Percentiles rank a stretch among this genome's conserved stretches.
Evolutionary conservation across 2,113 vertebrate species (phyloP).

Genomic region (Pongo pygmaeus): DNA sequence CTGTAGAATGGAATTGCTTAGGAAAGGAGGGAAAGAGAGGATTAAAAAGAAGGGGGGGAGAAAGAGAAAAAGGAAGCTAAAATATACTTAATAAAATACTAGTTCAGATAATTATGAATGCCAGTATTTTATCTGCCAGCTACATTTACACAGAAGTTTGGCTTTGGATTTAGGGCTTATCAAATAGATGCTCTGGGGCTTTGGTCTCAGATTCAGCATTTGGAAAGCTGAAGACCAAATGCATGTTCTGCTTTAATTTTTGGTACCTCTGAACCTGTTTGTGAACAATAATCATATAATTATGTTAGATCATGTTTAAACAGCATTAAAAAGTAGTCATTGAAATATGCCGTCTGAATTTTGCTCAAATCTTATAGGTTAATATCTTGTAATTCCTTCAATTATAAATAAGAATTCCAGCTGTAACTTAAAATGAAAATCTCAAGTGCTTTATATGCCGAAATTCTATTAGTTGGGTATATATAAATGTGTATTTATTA

Average conservation of each 20-base stretch:
- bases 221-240: neutral
- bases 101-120: neutral
- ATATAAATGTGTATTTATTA: neutral
- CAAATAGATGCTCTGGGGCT: constrained; percentile 23
- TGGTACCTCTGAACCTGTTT: neutral
- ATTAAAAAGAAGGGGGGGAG: neutral
- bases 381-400: neutral
- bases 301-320: neutral
- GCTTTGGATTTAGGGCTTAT: neutral
- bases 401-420: neutral
- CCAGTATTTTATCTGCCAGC: neutral
- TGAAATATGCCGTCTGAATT: neutral
- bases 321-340: neutral
- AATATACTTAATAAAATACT: neutral
- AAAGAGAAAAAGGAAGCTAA: neutral
- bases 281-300: neutral
- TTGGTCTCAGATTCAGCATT: neutral
- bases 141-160: neutral
- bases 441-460: neutral
- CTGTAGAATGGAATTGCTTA: neutral
- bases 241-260: neutral
- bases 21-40: neutral
- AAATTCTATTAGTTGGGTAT: neutral
- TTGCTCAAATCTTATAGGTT: neutral
- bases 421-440: neutral